Percentiles rank a stretch among this genome's conserved stretches.
These are phyloP conservation scores for Tillus elongatus DNA, from an alignment of 2,888 invertebrate genomes.

Conservation along the genomic window DNA sequence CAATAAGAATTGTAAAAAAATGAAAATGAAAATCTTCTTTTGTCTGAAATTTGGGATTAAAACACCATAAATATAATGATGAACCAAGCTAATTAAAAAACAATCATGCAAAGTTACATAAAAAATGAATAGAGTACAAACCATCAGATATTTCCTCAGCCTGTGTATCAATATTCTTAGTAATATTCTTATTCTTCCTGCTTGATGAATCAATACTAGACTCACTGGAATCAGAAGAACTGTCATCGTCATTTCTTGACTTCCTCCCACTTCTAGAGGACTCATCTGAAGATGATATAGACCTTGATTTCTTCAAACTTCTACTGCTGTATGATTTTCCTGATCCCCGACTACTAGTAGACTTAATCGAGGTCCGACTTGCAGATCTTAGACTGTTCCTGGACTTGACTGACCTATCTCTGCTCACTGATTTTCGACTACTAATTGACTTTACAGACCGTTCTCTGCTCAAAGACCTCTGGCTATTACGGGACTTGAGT, in stretches of 20 bases:
- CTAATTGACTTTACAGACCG: no score
- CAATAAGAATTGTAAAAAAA: no score
- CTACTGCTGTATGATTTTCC: slow-evolving; percentile 27
- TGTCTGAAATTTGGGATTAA: no score
- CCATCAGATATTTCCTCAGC: slow-evolving; percentile 58
- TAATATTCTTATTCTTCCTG: slow-evolving; percentile 32
- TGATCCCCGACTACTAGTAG: slow-evolving; percentile 29
- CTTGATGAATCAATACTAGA: slow-evolving; percentile 37
- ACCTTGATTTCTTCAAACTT: slow-evolving; percentile 29
- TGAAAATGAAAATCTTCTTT: no score
- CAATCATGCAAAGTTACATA: no score
- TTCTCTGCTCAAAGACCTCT: no score
- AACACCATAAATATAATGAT: no score
- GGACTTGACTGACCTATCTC: no score
- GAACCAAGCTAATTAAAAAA: no score
- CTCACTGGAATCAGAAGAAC: slow-evolving; percentile 37
- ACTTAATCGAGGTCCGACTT: slow-evolving; percentile 25
- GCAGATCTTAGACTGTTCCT: not conserved
- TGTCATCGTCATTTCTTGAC: slow-evolving; percentile 34
- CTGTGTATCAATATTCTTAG: slow-evolving; percentile 32
- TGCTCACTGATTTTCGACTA: no score
- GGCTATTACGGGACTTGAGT: no score
- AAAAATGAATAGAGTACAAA: no score
- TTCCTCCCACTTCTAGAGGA: slow-evolving; percentile 23
- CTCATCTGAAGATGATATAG: slow-evolving; percentile 14